These are phyloP conservation scores for Platalea minor DNA, from an alignment of 2,797 vertebrate species.

Conservation along the genomic window DNA sequence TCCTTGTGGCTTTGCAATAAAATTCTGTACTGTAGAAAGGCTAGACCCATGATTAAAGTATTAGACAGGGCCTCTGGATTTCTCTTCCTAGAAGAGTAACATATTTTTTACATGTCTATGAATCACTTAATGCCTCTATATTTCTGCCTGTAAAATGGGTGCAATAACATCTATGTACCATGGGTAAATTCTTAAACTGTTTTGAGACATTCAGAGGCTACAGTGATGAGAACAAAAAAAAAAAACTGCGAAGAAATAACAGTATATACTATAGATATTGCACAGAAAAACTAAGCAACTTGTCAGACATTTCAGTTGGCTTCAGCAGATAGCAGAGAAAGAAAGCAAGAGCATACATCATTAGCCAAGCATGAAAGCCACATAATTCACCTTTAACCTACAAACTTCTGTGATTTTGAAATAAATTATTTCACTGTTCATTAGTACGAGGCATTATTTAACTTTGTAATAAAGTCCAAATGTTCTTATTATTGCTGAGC, in stretches of 20 bases:
- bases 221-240: neutral
- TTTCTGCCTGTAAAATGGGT: neutral
- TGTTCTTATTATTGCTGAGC: neutral
- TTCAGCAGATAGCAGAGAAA: neutral
- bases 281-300: neutral
- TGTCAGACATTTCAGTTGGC: neutral
- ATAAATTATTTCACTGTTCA: neutral
- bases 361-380: constrained; percentile 16
- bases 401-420: neutral
- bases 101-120: neutral
- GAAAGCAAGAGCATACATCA: neutral
- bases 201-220: neutral
- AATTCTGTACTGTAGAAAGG: neutral
- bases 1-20: neutral
- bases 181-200: neutral
- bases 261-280: neutral
- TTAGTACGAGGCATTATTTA: neutral
- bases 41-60: neutral
- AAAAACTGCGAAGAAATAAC: neutral
- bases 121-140: neutral
- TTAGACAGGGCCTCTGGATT: neutral
- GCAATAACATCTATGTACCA: neutral
- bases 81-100: neutral
- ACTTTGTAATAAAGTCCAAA: neutral
- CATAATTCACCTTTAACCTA: neutral